phyloP scores from a whole-genome alignment of 2,113 vertebrate species.

The Malurus melanocephalus region DNA sequence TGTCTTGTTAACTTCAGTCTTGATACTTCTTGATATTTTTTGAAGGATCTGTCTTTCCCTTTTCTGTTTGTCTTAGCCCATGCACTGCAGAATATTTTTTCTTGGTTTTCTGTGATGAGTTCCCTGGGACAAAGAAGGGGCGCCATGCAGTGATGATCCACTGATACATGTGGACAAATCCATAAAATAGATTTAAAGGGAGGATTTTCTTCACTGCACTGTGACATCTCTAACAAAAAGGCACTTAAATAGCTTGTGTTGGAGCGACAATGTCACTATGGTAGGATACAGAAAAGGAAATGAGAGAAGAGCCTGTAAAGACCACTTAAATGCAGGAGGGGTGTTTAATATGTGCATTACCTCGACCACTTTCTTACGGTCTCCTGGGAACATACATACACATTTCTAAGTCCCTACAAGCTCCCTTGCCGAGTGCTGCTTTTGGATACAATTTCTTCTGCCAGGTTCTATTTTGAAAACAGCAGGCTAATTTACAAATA shows the following conservation, averaged over 20 bases:
- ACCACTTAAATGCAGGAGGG: not conserved
- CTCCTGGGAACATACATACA: not conserved
- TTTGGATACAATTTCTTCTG: not conserved
- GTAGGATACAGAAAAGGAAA: not conserved
- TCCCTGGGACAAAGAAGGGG: not conserved
- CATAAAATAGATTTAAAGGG: not conserved
- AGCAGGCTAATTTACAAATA: not conserved
- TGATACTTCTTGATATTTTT: not conserved
- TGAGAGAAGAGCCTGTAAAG: not conserved
- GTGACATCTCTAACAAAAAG: not conserved
- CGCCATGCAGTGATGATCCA: not conserved
- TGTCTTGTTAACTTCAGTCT: not conserved
- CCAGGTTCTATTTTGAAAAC: not conserved
- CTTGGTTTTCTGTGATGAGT: not conserved
- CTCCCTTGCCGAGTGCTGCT: not conserved
- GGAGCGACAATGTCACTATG: not conserved
- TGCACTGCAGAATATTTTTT: not conserved
- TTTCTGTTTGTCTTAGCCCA: not conserved
- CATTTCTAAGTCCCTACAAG: not conserved
- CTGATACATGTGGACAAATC: not conserved
- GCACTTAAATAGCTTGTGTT: not conserved
- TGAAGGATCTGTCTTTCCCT: not conserved
- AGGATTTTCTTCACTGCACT: not conserved
- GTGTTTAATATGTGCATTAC: not conserved
- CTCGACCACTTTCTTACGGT: not conserved